Conservation (phyloP, 2,113 vertebrate genomes). For the Pseudopipra pipra region DNA sequence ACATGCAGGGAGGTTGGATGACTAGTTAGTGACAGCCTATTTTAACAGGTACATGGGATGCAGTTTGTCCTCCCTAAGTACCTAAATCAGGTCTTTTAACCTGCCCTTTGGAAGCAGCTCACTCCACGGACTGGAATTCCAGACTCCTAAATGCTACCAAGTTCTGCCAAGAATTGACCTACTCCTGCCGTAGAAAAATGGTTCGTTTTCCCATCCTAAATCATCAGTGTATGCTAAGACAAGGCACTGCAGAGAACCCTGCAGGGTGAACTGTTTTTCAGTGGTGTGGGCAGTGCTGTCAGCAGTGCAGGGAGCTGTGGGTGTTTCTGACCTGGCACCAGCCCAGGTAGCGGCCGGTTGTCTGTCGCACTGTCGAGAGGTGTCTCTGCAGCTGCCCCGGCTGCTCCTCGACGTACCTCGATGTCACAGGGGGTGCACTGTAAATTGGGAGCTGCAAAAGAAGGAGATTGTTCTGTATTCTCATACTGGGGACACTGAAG, state of each 20-base stretch:
- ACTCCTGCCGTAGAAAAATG: not conserved
- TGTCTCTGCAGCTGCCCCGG: constrained; percentile 78
- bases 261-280: not conserved
- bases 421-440: constrained; percentile 56
- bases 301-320: not conserved
- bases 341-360: constrained; percentile 56
- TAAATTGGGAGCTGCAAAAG: constrained; percentile 84
- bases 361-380: constrained; percentile 64
- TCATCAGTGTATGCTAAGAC: not conserved
- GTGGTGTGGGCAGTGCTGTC: not conserved
- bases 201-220: not conserved
- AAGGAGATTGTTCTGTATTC: not conserved
- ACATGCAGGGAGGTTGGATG: not conserved
- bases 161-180: not conserved
- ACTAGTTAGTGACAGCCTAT: not conserved
- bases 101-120: not conserved
- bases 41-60: not conserved
- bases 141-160: not conserved
- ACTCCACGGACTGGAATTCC: not conserved
- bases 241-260: not conserved
- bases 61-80: not conserved
- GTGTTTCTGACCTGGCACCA: constrained; percentile 79
- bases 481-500: fast-evolving
- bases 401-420: constrained; percentile 73
- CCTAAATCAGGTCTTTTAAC: not conserved